Evolutionary conservation across 2,113 vertebrate genomes (phyloP).

Genomic region (Prolemur simus): DNA sequence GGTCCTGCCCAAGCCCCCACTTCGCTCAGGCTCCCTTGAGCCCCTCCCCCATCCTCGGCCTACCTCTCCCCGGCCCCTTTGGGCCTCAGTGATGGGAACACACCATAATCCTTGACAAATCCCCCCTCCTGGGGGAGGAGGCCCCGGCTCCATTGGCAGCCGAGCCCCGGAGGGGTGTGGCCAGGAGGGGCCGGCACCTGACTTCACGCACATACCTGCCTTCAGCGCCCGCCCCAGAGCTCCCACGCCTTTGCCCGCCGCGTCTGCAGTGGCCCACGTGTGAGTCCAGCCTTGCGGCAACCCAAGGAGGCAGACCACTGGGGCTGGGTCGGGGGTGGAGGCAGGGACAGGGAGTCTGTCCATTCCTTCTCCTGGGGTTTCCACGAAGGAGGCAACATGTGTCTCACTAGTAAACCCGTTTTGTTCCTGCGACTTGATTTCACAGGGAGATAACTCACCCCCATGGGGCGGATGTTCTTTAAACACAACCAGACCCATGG

Average conservation of each 20-base stretch:
- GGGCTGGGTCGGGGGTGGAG: neutral
- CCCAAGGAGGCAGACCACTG: neutral
- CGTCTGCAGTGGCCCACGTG: neutral
- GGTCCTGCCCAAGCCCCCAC: constrained; percentile 47
- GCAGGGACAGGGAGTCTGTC: neutral
- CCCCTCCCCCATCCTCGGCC: neutral
- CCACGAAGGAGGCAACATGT: constrained; percentile 34
- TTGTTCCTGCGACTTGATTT: constrained; percentile 68
- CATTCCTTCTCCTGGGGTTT: neutral
- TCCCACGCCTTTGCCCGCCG: neutral
- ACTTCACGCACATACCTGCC: neutral
- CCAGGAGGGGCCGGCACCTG: neutral
- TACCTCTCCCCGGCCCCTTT: neutral
- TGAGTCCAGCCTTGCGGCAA: neutral
- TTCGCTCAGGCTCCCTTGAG: constrained; percentile 58
- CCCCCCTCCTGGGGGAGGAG: neutral
- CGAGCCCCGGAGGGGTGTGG: neutral
- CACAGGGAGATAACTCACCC: constrained; percentile 74
- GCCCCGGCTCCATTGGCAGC: neutral
- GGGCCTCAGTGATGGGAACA: neutral
- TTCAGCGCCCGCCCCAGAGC: neutral
- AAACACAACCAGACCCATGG: constrained; percentile 52
- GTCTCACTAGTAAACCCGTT: constrained; percentile 56
- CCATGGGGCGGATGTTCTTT: constrained; percentile 61
- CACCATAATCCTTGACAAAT: neutral